A percentile compares a stretch with the other conserved stretches of the same genome.
Evolutionary conservation across 2,888 invertebrate genomes (phyloP).

Genomic region (Parnassius mnemosyne): DNA sequence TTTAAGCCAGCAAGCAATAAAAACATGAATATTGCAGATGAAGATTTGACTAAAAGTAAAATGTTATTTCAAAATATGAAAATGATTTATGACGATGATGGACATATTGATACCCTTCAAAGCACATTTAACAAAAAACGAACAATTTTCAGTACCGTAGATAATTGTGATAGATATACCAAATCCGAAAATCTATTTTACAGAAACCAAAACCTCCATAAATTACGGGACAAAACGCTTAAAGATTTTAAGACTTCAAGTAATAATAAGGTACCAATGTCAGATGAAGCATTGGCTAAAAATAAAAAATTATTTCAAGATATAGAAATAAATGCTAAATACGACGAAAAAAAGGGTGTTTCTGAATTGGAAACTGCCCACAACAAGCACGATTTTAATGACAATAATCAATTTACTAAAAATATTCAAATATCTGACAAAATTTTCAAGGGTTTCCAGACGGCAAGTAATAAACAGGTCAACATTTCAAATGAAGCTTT

Average conservation of each 20-base stretch:
- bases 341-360: neutral
- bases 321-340: neutral
- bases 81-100: neutral
- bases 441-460: no score
- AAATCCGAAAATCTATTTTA: no score
- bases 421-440: neutral
- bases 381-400: neutral
- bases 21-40: conserved; percentile 41
- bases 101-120: neutral
- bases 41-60: conserved; percentile 46
- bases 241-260: no score
- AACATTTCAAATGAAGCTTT: neutral
- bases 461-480: no score
- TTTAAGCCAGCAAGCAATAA: conserved; percentile 51
- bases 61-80: conserved; percentile 44
- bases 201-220: no score
- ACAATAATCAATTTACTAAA: no score
- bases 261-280: neutral
- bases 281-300: neutral
- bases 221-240: no score
- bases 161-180: neutral
- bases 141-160: neutral
- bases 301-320: neutral
- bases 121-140: neutral
- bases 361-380: neutral